Percentiles rank a stretch among this genome's conserved stretches.
phyloP scores from a whole-genome alignment of 2,888 invertebrate genomes.

The Vandiemenella viatica region DNA sequence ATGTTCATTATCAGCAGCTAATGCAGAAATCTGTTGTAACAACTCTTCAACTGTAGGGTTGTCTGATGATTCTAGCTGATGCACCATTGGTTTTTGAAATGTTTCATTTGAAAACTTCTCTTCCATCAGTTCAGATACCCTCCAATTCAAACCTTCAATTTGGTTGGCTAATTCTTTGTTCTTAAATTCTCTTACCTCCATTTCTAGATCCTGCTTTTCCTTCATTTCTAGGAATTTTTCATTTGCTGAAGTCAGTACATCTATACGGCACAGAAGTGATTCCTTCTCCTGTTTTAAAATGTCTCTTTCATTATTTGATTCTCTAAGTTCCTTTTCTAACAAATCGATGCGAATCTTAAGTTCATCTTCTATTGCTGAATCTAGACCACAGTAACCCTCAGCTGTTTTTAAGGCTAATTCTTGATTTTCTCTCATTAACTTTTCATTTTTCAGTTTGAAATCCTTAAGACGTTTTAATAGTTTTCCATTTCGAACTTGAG shows the following conservation, averaged over 20 bases:
- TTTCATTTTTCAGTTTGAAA: slow-evolving; percentile 53
- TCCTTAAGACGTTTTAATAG: slow-evolving; percentile 72
- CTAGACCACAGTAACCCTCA: slow-evolving; percentile 44
- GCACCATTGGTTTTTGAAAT: too few species aligned
- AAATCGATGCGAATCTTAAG: slow-evolving; percentile 48
- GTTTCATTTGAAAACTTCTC: background rate
- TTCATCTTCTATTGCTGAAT: slow-evolving; percentile 67
- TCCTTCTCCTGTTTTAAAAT: slow-evolving; percentile 53
- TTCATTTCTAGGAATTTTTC: slow-evolving; percentile 66
- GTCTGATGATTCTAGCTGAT: too few species aligned
- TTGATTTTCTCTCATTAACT: slow-evolving; percentile 29
- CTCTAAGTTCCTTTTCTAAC: slow-evolving; percentile 48
- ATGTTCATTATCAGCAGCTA: slow-evolving; percentile 46
- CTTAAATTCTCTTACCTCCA: slow-evolving; percentile 54
- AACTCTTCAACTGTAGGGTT: slow-evolving; percentile 34
- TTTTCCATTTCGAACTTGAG: slow-evolving; percentile 58
- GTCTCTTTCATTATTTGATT: slow-evolving; percentile 39
- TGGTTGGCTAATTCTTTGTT: slow-evolving; percentile 54
- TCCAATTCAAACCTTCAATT: slow-evolving; percentile 35
- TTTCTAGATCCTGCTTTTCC: slow-evolving; percentile 62
- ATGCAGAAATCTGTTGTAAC: slow-evolving; percentile 37
- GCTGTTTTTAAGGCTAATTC: slow-evolving; percentile 39
- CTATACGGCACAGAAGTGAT: slow-evolving; percentile 49
- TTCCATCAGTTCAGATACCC: slow-evolving; percentile 16
- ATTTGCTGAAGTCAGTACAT: slow-evolving; percentile 56